Evolutionary conservation across 2,113 vertebrate species (phyloP).

Genomic region (Emydura subglobosa): DNA sequence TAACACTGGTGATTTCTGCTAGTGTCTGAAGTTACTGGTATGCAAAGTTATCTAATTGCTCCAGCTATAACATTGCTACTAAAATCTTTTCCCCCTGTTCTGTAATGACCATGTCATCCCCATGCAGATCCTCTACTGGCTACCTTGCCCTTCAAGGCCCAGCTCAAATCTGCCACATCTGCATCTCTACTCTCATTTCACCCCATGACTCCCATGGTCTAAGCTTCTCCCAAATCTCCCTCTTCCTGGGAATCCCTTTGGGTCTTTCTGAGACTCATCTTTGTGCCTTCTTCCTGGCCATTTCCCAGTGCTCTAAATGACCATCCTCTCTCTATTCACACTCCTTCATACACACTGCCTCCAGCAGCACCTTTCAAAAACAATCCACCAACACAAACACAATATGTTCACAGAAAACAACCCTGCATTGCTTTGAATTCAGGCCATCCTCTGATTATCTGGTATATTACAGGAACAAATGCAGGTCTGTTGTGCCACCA

Average conservation of each 20-base stretch:
- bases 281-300: neutral
- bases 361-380: no score
- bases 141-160: neutral
- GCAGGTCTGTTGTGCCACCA: no score
- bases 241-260: neutral
- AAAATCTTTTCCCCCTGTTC: neutral
- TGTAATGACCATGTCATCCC: neutral
- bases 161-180: neutral
- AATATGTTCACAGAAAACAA: no score
- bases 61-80: neutral
- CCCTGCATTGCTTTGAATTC: no score
- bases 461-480: no score
- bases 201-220: neutral
- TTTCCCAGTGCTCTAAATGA: neutral
- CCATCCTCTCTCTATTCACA: no score
- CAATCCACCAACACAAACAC: no score
- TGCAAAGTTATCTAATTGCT: neutral
- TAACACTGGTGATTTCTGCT: neutral
- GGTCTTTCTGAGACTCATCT: accelerated
- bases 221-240: neutral
- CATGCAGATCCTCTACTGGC: neutral
- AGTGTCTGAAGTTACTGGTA: neutral
- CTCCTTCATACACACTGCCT: no score
- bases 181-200: neutral
- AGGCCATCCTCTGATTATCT: no score